A percentile compares a stretch with the other conserved stretches of the same genome.
Evolutionary conservation across 2,888 invertebrate genomes (phyloP).

Genomic region (Tridacna gigas): DNA sequence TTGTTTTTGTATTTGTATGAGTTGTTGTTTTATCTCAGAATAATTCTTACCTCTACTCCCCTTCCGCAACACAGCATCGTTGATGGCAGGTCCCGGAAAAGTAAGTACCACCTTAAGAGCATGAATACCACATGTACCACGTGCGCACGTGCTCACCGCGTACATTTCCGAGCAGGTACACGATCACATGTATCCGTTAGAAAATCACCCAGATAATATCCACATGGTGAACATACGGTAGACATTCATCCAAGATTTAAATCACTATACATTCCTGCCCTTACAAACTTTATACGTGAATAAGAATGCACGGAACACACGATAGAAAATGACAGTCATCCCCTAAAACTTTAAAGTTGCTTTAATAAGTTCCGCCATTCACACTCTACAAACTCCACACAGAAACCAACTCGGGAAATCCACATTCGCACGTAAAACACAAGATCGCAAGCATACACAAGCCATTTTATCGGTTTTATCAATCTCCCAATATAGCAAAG

Average conservation of each 20-base stretch:
- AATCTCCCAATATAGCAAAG: conserved; percentile 18
- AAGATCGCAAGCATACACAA: conserved; percentile 25
- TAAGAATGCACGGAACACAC: not conserved
- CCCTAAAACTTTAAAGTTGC: not conserved
- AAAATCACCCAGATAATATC: not conserved
- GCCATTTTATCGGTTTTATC: conserved; percentile 23
- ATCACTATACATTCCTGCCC: not conserved
- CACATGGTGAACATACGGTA: not conserved
- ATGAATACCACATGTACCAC: conserved; percentile 56
- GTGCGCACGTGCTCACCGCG: conserved; percentile 55
- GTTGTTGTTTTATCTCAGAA: too few relatives aligned
- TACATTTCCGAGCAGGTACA: conserved; percentile 55
- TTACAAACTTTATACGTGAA: not conserved
- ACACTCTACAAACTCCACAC: conserved; percentile 1
- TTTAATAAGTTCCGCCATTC: not conserved
- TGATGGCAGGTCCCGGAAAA: conserved; percentile 57
- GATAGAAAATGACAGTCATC: not conserved
- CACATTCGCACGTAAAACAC: conserved; percentile 23
- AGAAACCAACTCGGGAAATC: conserved; percentile 12
- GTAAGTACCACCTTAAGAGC: conserved; percentile 60
- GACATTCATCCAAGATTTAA: conserved; percentile 14
- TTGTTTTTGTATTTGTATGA: too few relatives aligned
- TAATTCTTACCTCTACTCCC: conserved; percentile 50
- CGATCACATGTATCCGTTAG: conserved; percentile 12
- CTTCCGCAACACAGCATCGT: conserved; percentile 65